These are phyloP conservation scores for Globicephala melas DNA, from an alignment of 2,113 vertebrate species.

Conservation along the genomic window DNA sequence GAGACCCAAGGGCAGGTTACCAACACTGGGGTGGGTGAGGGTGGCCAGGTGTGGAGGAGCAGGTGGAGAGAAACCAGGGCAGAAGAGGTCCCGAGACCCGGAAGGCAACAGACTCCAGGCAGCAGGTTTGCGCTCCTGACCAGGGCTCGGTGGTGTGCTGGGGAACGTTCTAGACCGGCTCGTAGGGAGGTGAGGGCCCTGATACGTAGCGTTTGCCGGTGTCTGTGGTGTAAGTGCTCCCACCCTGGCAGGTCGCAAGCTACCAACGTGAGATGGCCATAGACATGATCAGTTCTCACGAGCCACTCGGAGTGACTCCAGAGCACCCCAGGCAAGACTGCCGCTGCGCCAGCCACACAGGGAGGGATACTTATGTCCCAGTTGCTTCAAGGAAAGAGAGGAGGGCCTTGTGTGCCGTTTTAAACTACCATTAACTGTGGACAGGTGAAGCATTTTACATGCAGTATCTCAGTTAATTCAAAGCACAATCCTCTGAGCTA, in stretches of 20 bases:
- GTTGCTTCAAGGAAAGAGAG: neutral
- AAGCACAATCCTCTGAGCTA: neutral
- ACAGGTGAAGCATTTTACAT: neutral
- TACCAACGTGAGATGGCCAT: accelerated
- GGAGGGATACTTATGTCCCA: neutral
- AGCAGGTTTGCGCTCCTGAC: neutral
- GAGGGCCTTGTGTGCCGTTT: neutral
- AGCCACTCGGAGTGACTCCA: no score
- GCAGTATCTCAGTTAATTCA: neutral
- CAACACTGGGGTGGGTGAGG: neutral
- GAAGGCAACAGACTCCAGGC: neutral
- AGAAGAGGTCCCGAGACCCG: neutral
- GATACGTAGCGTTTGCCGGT: accelerated
- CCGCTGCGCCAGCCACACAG: neutral
- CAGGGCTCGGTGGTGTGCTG: neutral
- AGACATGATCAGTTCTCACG: accelerated
- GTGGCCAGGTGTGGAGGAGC: neutral
- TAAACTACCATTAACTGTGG: neutral
- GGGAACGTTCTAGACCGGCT: neutral
- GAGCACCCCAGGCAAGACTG: neutral
- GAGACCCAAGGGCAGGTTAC: neutral
- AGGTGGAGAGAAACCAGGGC: neutral
- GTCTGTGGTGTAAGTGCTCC: neutral
- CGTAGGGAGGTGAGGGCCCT: neutral
- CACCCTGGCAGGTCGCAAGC: neutral